These are phyloP conservation scores for Ptychobarbus kaznakovi DNA, from an alignment of 2,797 vertebrate genomes.

Conservation along the genomic window DNA sequence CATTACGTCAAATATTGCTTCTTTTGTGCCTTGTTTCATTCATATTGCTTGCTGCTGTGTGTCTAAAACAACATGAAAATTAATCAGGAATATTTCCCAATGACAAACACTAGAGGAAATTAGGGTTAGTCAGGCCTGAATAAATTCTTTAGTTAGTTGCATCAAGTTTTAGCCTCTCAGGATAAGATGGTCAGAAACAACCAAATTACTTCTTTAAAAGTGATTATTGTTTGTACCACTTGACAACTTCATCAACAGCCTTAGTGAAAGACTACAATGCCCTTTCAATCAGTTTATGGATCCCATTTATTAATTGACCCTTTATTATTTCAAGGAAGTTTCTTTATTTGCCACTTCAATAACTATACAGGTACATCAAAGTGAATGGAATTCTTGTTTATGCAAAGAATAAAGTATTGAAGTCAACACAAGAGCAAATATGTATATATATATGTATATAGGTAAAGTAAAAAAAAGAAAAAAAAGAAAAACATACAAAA, in stretches of 20 bases:
- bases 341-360: too few relatives aligned
- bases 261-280: not conserved
- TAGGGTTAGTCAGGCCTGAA: not conserved
- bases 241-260: not conserved
- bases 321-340: too few relatives aligned
- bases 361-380: too few relatives aligned
- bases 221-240: not conserved
- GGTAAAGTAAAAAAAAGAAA: too few relatives aligned
- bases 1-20: not conserved
- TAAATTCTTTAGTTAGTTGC: not conserved
- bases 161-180: not conserved
- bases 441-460: too few relatives aligned
- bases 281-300: too few relatives aligned
- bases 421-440: too few relatives aligned
- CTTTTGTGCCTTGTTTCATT: not conserved
- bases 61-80: not conserved
- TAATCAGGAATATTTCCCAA: not conserved
- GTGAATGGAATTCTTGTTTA: too few relatives aligned
- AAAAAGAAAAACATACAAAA: too few relatives aligned
- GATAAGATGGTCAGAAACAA: not conserved
- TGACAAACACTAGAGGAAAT: not conserved
- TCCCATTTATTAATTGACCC: not conserved
- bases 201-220: not conserved
- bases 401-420: too few relatives aligned
- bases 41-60: too few relatives aligned